phyloP scores from a whole-genome alignment of 1,140 invertebrate genomes.

The Proales similis region DNA sequence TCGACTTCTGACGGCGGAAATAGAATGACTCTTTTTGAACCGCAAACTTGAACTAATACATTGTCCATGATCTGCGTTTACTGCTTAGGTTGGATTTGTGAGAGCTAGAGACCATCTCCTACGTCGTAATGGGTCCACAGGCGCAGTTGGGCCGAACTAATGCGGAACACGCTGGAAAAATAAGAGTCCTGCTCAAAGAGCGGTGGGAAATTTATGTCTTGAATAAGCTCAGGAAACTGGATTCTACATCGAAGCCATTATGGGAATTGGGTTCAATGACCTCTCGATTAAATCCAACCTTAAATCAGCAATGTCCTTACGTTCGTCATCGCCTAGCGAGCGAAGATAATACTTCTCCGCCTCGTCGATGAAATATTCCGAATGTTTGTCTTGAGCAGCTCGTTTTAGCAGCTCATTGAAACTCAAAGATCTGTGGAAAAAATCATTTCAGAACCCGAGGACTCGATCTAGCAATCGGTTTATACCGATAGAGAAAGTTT shows the following conservation, averaged over 20 bases:
- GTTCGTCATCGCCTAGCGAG: constrained; percentile 56
- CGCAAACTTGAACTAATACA: constrained; percentile 57
- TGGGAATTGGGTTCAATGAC: too few relatives aligned
- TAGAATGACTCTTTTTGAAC: constrained; percentile 56
- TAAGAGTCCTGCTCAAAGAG: constrained; percentile 53
- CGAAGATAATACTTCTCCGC: constrained; percentile 58
- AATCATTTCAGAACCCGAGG: not conserved
- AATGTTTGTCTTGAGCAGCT: constrained; percentile 46
- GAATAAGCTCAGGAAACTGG: constrained; percentile 55
- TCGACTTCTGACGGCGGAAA: constrained; percentile 57
- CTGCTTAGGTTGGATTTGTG: not conserved
- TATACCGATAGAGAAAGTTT: constrained; percentile 58
- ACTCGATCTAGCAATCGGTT: constrained; percentile 14
- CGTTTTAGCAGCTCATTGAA: constrained; percentile 54
- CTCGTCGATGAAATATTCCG: constrained; percentile 50
- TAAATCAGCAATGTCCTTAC: constrained; percentile 56
- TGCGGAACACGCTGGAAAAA: constrained; percentile 60
- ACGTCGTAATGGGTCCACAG: constrained; percentile 63
- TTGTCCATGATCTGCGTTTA: constrained; percentile 58
- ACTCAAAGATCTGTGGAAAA: constrained; percentile 49
- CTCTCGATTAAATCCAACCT: too few relatives aligned
- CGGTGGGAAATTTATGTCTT: constrained; percentile 55
- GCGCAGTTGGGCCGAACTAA: constrained; percentile 55
- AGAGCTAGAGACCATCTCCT: constrained; percentile 37
- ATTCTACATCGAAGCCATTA: too few relatives aligned